Evolutionary conservation across 1,140 invertebrate species (phyloP).

Genomic region (Tenebrio molitor): DNA sequence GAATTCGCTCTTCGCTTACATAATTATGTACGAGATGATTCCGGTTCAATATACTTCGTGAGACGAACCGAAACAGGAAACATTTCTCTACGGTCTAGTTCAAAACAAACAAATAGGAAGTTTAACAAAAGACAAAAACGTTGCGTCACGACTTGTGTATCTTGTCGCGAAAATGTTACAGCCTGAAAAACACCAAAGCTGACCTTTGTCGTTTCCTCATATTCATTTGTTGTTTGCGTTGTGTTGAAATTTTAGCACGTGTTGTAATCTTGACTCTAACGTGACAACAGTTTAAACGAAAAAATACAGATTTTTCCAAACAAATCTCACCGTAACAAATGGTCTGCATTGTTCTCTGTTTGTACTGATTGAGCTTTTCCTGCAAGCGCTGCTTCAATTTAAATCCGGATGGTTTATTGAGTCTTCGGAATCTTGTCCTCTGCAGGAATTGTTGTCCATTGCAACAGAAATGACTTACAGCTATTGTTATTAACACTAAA

Average conservation of each 20-base stretch:
- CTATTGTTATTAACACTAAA: slow-evolving; percentile 43
- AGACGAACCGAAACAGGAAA: background rate
- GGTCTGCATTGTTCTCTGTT: slow-evolving; percentile 54
- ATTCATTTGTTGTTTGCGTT: too few species aligned
- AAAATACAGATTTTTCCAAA: too few species aligned
- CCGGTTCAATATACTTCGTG: slow-evolving; percentile 9
- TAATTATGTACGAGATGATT: too few species aligned
- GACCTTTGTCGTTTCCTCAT: too few species aligned
- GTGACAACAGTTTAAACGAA: background rate
- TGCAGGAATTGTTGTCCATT: slow-evolving; percentile 47
- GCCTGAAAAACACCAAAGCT: too few species aligned
- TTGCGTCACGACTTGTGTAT: too few species aligned
- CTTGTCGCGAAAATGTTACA: too few species aligned
- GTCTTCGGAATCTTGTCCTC: slow-evolving; percentile 45
- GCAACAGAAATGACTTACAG: slow-evolving; percentile 4
- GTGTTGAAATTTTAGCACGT: too few species aligned
- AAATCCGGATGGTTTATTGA: slow-evolving; percentile 32
- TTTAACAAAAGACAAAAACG: too few species aligned
- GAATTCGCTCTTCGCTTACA: slow-evolving; percentile 1
- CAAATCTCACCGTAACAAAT: slow-evolving; percentile 58
- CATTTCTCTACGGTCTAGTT: slow-evolving; percentile 2
- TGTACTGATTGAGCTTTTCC: slow-evolving; percentile 54
- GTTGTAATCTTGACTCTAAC: background rate
- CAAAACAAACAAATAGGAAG: background rate
- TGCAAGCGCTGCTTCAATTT: slow-evolving; percentile 54